Percentiles rank a stretch among this genome's conserved stretches.
Conservation (phyloP, 2,888 invertebrate genomes). For the Hetaerina titia region DNA sequence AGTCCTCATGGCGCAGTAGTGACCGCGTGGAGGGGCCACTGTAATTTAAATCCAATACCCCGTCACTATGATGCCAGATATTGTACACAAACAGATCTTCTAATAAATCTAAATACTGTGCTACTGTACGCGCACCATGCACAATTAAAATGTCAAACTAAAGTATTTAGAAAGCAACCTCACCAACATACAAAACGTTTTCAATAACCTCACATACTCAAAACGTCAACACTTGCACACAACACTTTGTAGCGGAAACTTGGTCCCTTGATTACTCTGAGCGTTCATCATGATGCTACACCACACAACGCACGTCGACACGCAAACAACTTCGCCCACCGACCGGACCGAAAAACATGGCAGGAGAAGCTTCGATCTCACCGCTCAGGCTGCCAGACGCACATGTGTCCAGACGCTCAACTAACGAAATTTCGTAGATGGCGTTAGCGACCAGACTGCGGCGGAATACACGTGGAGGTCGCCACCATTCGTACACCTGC, state of each 20-base stretch:
- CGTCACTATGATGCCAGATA: neutral
- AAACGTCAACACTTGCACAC: slow-evolving; percentile 57
- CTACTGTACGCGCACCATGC: neutral
- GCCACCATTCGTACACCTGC: slow-evolving; percentile 48
- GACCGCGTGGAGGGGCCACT: slow-evolving; percentile 57
- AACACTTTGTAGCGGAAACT: slow-evolving; percentile 51
- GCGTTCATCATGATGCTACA: slow-evolving; percentile 52
- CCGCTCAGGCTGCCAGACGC: slow-evolving; percentile 65
- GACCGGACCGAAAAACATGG: slow-evolving; percentile 52
- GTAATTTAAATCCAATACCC: slow-evolving; percentile 39
- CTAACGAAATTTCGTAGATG: slow-evolving; percentile 61
- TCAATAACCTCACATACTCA: slow-evolving; percentile 51
- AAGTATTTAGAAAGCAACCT: slow-evolving; percentile 39
- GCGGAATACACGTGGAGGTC: slow-evolving; percentile 65
- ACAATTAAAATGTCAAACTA: slow-evolving; percentile 34
- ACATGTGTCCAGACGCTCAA: slow-evolving; percentile 67
- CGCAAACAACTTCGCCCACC: slow-evolving; percentile 36
- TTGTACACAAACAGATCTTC: neutral
- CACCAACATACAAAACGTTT: slow-evolving; percentile 48
- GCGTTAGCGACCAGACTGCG: slow-evolving; percentile 64
- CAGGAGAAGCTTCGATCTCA: slow-evolving; percentile 59
- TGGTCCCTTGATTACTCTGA: slow-evolving; percentile 57
- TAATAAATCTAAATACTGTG: neutral
- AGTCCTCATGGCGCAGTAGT: slow-evolving; percentile 65
- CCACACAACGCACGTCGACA: slow-evolving; percentile 33